Evolutionary conservation across 2,888 invertebrate species (phyloP).

Genomic region (Sinhomidia bicolor): DNA sequence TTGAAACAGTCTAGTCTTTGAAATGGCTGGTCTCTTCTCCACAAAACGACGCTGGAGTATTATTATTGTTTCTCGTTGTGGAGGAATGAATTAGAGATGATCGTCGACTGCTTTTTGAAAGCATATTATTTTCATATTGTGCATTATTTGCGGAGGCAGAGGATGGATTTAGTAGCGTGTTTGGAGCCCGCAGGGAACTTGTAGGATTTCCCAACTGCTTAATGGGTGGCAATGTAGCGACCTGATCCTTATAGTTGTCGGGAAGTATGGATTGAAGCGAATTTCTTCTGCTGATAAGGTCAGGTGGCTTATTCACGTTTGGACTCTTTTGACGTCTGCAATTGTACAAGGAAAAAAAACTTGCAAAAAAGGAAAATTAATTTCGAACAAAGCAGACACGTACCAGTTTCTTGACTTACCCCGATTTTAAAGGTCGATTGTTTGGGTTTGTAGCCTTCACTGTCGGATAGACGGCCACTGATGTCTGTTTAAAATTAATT

Average conservation of each 20-base stretch:
- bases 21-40: background rate
- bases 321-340: conserved; percentile 68
- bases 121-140: conserved; percentile 12
- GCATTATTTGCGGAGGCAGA: background rate
- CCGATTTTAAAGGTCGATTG: conserved; percentile 26
- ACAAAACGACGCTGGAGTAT: background rate
- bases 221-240: conserved; percentile 77
- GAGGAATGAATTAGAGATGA: conserved; percentile 9
- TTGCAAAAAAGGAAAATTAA: no score
- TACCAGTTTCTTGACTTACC: no score
- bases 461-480: background rate
- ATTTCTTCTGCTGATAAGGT: conserved; percentile 46
- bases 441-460: background rate
- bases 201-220: background rate
- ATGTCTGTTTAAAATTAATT: background rate
- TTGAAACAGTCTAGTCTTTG: background rate
- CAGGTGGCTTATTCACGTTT: conserved; percentile 48
- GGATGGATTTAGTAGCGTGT: background rate
- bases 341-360: no score
- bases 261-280: conserved; percentile 70
- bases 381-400: no score
- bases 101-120: background rate
- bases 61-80: background rate
- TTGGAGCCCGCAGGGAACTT: background rate
- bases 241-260: conserved; percentile 74